phyloP scores from a whole-genome alignment of 1,140 invertebrate species.

The Musca vetustissima region DNA sequence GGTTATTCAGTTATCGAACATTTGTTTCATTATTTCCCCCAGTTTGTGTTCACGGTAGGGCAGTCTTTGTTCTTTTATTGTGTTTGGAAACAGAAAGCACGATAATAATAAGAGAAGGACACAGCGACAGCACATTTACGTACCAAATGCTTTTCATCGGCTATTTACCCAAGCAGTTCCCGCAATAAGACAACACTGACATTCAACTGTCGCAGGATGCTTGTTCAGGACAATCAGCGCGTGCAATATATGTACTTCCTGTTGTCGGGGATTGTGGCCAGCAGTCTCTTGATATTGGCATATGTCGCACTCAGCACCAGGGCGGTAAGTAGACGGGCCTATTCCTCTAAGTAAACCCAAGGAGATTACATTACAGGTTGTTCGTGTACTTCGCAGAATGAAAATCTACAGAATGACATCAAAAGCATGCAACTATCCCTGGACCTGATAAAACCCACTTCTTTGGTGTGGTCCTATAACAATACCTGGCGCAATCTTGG shows the following conservation, averaged over 20 bases:
- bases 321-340: slow-evolving; percentile 39
- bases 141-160: too few species aligned
- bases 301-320: slow-evolving; percentile 50
- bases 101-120: too few species aligned
- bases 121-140: too few species aligned
- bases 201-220: slow-evolving; percentile 1
- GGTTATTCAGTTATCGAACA: too few species aligned
- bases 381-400: slow-evolving; percentile 33
- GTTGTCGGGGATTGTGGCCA: slow-evolving; percentile 46
- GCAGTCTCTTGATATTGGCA: slow-evolving; percentile 43
- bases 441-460: slow-evolving; percentile 40
- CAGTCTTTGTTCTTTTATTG: too few species aligned
- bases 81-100: too few species aligned
- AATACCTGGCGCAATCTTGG: slow-evolving; percentile 51
- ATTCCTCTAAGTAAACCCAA: not conserved
- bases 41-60: too few species aligned
- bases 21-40: too few species aligned
- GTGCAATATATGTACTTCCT: slow-evolving; percentile 52
- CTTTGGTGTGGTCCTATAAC: slow-evolving; percentile 41
- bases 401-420: slow-evolving; percentile 44
- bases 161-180: too few species aligned
- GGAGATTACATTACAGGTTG: too few species aligned
- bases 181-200: too few species aligned
- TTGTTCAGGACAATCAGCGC: slow-evolving; percentile 40
- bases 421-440: slow-evolving; percentile 36